phyloP scores from a whole-genome alignment of 2,888 invertebrate species.

The Cephus pygmeus region DNA sequence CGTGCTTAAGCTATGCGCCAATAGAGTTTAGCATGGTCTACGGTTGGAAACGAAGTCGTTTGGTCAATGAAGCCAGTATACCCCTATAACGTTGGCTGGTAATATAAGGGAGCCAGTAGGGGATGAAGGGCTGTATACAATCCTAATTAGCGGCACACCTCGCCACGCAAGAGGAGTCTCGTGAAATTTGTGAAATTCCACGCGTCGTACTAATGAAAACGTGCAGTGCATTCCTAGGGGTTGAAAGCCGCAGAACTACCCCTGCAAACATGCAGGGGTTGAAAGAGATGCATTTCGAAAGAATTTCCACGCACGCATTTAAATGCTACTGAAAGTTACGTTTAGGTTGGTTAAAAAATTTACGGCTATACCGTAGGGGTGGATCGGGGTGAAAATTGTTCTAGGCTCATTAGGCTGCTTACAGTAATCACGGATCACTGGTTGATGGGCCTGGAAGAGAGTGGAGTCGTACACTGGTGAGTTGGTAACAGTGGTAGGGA shows the following conservation, averaged over 20 bases:
- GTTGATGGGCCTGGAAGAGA: background rate
- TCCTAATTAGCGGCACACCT: background rate
- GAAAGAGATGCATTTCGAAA: background rate
- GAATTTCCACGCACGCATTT: background rate
- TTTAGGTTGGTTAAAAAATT: background rate
- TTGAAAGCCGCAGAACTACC: background rate
- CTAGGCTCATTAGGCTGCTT: background rate
- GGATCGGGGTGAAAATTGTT: background rate
- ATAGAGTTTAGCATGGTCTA: background rate
- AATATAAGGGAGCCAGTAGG: background rate
- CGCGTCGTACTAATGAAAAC: background rate
- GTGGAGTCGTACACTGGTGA: background rate
- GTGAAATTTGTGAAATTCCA: background rate
- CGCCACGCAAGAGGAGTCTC: background rate
- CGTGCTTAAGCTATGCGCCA: background rate
- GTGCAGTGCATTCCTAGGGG: background rate
- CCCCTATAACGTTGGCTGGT: background rate
- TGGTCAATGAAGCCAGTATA: background rate
- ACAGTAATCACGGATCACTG: background rate
- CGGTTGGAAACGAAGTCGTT: background rate
- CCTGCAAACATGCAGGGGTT: background rate
- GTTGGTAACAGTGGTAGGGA: too few species aligned
- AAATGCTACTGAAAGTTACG: background rate
- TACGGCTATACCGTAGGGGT: background rate
- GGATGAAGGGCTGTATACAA: background rate